Conservation (phyloP, 1,140 invertebrate species). For the Halyomorpha halys region DNA sequence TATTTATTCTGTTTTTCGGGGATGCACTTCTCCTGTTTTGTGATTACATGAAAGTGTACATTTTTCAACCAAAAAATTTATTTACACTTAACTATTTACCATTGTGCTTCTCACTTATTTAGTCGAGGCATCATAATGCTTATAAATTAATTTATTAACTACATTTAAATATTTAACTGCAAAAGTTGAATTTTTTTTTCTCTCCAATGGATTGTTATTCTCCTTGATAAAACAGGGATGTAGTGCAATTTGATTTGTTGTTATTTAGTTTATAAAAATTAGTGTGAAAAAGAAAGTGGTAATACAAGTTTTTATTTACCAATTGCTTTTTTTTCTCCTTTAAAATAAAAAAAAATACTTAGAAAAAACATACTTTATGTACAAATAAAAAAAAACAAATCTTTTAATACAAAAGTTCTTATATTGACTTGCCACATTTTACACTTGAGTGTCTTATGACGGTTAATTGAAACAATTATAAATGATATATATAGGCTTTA, state of each 20-base stretch:
- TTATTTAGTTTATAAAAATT: slow-evolving; percentile 18
- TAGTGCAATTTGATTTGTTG: slow-evolving; percentile 11
- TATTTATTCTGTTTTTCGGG: background rate
- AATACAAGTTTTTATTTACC: slow-evolving; percentile 12
- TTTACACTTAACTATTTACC: slow-evolving; percentile 5
- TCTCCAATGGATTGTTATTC: slow-evolving; percentile 13
- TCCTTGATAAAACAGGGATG: slow-evolving; percentile 5
- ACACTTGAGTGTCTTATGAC: too few relatives aligned
- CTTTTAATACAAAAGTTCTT: too few relatives aligned
- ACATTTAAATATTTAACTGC: slow-evolving; percentile 8
- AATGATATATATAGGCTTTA: too few relatives aligned
- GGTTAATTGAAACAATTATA: too few relatives aligned
- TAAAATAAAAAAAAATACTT: too few relatives aligned
- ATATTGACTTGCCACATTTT: too few relatives aligned
- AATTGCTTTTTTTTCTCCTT: background rate
- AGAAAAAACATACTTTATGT: too few relatives aligned
- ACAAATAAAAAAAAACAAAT: too few relatives aligned
- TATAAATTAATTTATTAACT: slow-evolving; percentile 17
- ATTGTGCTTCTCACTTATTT: slow-evolving; percentile 9
- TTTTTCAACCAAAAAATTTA: background rate
- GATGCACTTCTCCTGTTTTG: background rate
- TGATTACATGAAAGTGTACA: background rate
- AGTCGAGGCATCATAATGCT: slow-evolving; percentile 10
- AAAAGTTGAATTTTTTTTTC: background rate
- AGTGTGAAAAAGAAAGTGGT: slow-evolving; percentile 12